phyloP scores from a whole-genome alignment of 2,113 vertebrate genomes.

The Rallus limicola region DNA sequence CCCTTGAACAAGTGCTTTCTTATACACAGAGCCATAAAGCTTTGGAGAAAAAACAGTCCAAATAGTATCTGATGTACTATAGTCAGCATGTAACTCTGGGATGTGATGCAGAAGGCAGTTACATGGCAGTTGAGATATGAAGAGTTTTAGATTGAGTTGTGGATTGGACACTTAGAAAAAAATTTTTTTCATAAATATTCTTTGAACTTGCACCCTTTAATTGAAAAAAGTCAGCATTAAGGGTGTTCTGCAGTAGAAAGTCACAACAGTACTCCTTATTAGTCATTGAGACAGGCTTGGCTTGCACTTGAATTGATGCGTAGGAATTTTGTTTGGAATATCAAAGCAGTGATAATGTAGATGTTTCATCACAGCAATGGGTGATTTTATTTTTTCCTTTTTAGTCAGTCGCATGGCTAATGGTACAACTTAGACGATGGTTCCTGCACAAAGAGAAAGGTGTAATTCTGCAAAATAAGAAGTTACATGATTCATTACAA shows the following conservation, averaged over 20 bases:
- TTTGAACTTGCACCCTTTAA: background rate
- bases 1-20: background rate
- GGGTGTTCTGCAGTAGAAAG: background rate
- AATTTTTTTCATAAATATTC: background rate
- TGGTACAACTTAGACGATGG: background rate
- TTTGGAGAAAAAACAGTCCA: background rate
- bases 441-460: background rate
- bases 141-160: background rate
- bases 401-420: background rate
- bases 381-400: background rate
- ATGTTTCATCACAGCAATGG: background rate
- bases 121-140: background rate
- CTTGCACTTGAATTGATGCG: background rate
- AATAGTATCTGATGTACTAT: background rate
- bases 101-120: background rate
- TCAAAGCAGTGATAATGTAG: background rate
- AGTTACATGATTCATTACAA: slow-evolving; percentile 50
- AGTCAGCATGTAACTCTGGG: background rate
- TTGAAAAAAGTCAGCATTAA: background rate
- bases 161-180: background rate
- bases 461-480: slow-evolving; percentile 38
- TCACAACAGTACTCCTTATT: background rate
- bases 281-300: background rate
- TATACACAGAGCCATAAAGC: background rate
- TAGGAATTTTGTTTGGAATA: background rate